Base-by-base conservation (phyloP, 2,888 invertebrate genomes). In the Branchipolynoe longqiensis region DNA sequence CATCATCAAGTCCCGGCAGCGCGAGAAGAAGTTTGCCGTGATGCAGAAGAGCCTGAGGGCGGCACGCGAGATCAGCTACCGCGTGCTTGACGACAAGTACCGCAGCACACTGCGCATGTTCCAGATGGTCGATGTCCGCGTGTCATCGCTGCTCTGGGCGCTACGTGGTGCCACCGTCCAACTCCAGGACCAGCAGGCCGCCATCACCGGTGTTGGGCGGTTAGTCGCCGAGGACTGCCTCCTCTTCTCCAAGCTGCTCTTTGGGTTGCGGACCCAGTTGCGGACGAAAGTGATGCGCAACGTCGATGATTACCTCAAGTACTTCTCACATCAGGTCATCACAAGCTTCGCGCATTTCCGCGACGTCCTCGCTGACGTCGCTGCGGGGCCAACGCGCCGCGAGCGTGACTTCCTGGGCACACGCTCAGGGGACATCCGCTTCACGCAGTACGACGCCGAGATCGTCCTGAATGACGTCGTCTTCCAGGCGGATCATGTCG, bases 51-150 rank as follows among this genome's bases (percentile, higher is more conserved):
- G 54, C 1, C 78, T 78, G 18, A 14, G 28, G 54, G 48, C 40
- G 18, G 78, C 78, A 6, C 78, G 78, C 25, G 78, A 78, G 78
- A 78, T 78, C 41, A 48, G 48, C 4, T 78, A 78, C 62, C 64
- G 84, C 2, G 84, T 84, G 1, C 48, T 62, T 18, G 48, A 69
- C n/a, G 84, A 84, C 56, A 64, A 69, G 33, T 84, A 69, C 69
- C 69, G 84, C 22, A 14, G 28, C 41, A 84, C 84, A 0, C 59
- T 69, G 69, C 33, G 84, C n/a, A 84, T 84, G 62, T 84, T 84
- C 36, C 22, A 84, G 12, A 33, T 73, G 48, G 73, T 48, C n/a
- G 38, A 69, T 12, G 41, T 69, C n/a, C 25, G 48, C 12, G 48
- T 73, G 48, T 41, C 69, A 18, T 48, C 78, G 1, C 41, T 78